Base-by-base conservation (phyloP, 2,888 invertebrate species). In the Chromoteleia sp. region DNA sequence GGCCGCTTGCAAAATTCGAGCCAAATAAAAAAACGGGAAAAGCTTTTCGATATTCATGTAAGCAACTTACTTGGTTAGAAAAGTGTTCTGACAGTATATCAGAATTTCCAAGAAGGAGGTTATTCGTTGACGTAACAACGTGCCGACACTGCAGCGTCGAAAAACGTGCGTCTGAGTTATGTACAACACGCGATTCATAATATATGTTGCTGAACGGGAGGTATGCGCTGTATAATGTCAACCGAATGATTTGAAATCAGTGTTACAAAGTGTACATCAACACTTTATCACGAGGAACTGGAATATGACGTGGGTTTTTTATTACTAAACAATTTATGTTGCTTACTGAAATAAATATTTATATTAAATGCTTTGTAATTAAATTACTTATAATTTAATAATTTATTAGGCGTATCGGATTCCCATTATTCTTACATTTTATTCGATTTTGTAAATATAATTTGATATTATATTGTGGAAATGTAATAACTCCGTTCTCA, bases 31-130 rank as follows among this genome's bases (percentile, higher is more conserved):
- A 17, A 43, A 17, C 5, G 2, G 50, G 52, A 67, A 67, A 73
- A 73, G 45, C 67, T 78, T 15, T 29, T 73, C 78, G 59, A 78
- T 78, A 78, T 78, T 73, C 65, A 73, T 67, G 67, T 78, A 73
- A 71, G 63, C 61, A 52, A 43, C 48, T 73, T 67, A 50, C 50
- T 50, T 59, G 58, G 73, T 73, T 50, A 59, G 78, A 78, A 78
- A 59, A 78, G 59, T 73, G 78, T 78, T 50, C 58, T 36, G 56
- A 36, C 56, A 21, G 78, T 59, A 52, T 61, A 65, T 71, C 50
- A 52, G 65, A 65, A 58, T 58, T 71, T 65, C 33, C 58, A 58
- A 65, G 71, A 65, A 71, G 48, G 25, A 41, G 50, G 3, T 39
- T 65, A 45, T 73, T 67, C 45, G 52, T 54, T 39, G 67, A 54